A percentile compares a stretch with the other conserved stretches of the same genome.
phyloP scores from a whole-genome alignment of 2,888 invertebrate genomes.

The Carcina quercana region DNA sequence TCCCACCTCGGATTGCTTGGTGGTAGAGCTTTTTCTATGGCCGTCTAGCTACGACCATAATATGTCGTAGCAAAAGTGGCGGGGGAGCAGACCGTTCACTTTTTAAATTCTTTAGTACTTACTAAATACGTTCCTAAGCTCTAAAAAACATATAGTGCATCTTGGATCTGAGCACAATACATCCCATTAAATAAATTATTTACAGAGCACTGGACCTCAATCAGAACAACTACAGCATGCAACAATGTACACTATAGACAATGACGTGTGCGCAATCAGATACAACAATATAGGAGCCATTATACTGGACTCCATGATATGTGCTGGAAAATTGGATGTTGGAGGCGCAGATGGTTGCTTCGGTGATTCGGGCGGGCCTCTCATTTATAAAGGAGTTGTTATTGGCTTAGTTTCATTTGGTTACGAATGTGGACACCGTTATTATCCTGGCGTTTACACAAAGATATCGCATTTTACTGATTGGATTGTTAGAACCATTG shows the following conservation, averaged over 20 bases:
- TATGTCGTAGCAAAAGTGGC: too few species aligned
- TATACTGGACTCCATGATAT: slow-evolving; percentile 55
- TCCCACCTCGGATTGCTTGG: too few species aligned
- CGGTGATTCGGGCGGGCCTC: slow-evolving; percentile 62
- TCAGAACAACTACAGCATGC: slow-evolving; percentile 54
- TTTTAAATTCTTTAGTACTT: neutral
- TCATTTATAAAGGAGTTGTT: slow-evolving; percentile 57
- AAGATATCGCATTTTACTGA: slow-evolving; percentile 55
- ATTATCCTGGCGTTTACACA: slow-evolving; percentile 62
- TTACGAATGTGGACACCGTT: slow-evolving; percentile 54
- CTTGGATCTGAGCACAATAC: too few species aligned
- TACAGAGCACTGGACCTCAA: slow-evolving; percentile 46
- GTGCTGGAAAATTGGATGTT: slow-evolving; percentile 49
- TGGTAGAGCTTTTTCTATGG: too few species aligned
- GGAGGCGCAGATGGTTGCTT: slow-evolving; percentile 60
- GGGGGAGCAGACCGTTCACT: too few species aligned
- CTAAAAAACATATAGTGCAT: too few species aligned
- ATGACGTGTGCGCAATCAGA: slow-evolving; percentile 38
- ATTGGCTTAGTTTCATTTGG: slow-evolving; percentile 61
- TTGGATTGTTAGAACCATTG: slow-evolving; percentile 54
- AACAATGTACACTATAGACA: slow-evolving; percentile 40
- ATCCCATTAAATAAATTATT: too few species aligned
- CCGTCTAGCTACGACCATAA: too few species aligned
- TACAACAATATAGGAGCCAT: slow-evolving; percentile 48
- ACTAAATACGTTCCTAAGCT: too few species aligned